Percentiles rank a stretch among this genome's conserved stretches.
Conservation (phyloP, 2,888 invertebrate species). For the Cataglyphis livida region DNA sequence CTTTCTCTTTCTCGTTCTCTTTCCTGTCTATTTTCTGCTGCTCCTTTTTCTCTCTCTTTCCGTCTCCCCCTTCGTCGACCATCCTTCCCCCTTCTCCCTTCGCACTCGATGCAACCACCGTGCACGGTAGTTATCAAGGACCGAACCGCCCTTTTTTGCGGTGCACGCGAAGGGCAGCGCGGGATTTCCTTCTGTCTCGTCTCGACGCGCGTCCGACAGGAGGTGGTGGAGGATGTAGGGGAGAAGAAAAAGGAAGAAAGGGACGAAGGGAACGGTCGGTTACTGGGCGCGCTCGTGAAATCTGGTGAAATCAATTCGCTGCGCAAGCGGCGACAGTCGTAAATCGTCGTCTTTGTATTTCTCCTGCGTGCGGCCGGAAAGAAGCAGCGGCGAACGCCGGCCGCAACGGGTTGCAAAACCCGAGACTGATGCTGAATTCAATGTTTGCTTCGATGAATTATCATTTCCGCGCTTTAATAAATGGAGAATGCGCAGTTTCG, state of each 20-base stretch:
- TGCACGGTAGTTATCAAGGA: conserved; percentile 75
- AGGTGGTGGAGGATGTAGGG: conserved; percentile 37
- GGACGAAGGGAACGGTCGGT: conserved; percentile 39
- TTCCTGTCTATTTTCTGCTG: conserved; percentile 26
- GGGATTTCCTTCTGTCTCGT: conserved; percentile 71
- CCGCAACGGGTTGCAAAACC: conserved; percentile 12
- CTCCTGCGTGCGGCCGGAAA: conserved; percentile 24
- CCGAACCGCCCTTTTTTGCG: conserved; percentile 72
- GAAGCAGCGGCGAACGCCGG: conserved; percentile 28
- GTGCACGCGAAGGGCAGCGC: conserved; percentile 54
- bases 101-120: conserved; percentile 66
- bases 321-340: conserved; percentile 62
- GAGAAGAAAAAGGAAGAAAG: neutral
- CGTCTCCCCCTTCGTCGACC: conserved; percentile 44
- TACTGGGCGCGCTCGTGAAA: conserved; percentile 70
- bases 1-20: conserved; percentile 32
- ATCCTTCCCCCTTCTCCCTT: conserved; percentile 45
- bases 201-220: conserved; percentile 59
- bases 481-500: neutral
- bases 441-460: conserved; percentile 42
- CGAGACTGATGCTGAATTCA: conserved; percentile 42
- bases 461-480: conserved; percentile 42
- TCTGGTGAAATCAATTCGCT: conserved; percentile 72
- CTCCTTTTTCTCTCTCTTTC: conserved; percentile 34
- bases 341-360: conserved; percentile 65